These are phyloP conservation scores for Rhabdomys dilectus DNA, from an alignment of 2,113 vertebrate genomes.

Conservation along the genomic window DNA sequence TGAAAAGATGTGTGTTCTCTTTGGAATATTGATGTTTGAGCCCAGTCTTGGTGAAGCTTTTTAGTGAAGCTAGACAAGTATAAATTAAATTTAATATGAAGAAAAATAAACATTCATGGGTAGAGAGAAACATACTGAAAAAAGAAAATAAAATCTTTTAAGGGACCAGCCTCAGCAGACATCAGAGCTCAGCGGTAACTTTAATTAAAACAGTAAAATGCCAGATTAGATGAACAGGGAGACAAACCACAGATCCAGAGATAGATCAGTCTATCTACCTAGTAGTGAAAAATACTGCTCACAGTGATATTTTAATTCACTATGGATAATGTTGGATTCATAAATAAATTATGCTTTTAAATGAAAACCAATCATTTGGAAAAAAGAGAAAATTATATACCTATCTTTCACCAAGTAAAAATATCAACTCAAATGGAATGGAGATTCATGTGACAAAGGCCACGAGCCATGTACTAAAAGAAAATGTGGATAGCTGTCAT, in stretches of 20 bases:
- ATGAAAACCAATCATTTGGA: neutral
- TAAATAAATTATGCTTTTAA: neutral
- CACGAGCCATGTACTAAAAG: neutral
- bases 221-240: neutral
- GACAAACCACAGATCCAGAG: neutral
- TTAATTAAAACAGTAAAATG: neutral
- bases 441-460: neutral
- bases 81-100: constrained; percentile 1
- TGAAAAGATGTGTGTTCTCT: neutral
- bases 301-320: neutral
- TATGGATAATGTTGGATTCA: neutral
- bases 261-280: neutral
- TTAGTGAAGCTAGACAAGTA: neutral
- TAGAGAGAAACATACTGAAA: neutral
- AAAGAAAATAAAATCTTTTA: neutral
- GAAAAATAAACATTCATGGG: neutral
- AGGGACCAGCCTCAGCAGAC: neutral
- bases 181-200: neutral
- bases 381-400: constrained; percentile 12
- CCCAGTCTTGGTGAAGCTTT: neutral
- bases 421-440: neutral
- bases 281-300: neutral
- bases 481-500: neutral
- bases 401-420: neutral
- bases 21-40: neutral